phyloP scores from a whole-genome alignment of 2,888 invertebrate species.

The Cataglyphis altisquamis region DNA sequence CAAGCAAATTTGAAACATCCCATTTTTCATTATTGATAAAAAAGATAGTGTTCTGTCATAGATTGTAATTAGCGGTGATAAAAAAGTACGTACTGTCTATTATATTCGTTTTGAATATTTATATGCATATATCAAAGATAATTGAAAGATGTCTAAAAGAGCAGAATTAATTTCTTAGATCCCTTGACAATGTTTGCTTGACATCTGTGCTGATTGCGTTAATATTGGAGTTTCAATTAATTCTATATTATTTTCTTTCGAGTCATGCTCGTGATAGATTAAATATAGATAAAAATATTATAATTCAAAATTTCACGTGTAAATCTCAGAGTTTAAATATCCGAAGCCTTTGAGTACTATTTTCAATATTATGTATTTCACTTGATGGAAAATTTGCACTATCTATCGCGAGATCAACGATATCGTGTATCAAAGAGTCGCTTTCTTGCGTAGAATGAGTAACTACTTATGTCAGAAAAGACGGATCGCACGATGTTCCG shows the following conservation, averaged over 20 bases:
- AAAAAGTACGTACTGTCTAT: background rate
- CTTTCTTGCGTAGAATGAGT: constrained; percentile 25
- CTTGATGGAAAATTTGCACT: background rate
- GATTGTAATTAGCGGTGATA: background rate
- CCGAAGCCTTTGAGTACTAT: background rate
- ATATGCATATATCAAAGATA: background rate
- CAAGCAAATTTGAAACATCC: background rate
- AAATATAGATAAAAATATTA: constrained; percentile 5
- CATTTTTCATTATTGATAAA: background rate
- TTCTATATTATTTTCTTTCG: constrained; percentile 2
- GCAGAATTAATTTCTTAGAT: background rate
- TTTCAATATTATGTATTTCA: background rate
- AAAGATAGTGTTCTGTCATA: background rate
- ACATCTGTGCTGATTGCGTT: constrained; percentile 8
- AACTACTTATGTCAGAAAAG: constrained; percentile 35
- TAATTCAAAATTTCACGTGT: background rate
- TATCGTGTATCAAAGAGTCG: constrained; percentile 5
- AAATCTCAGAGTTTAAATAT: background rate
- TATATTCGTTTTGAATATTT: background rate
- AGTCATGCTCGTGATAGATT: constrained; percentile 8
- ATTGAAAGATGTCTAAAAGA: background rate
- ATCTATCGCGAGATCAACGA: constrained; percentile 11
- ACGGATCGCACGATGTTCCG: constrained; percentile 36
- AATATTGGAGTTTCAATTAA: background rate
- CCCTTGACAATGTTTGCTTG: background rate